A percentile compares a stretch with the other conserved stretches of the same genome.
Conservation (phyloP, 2,797 vertebrate genomes). For the Hipposideros larvatus region DNA sequence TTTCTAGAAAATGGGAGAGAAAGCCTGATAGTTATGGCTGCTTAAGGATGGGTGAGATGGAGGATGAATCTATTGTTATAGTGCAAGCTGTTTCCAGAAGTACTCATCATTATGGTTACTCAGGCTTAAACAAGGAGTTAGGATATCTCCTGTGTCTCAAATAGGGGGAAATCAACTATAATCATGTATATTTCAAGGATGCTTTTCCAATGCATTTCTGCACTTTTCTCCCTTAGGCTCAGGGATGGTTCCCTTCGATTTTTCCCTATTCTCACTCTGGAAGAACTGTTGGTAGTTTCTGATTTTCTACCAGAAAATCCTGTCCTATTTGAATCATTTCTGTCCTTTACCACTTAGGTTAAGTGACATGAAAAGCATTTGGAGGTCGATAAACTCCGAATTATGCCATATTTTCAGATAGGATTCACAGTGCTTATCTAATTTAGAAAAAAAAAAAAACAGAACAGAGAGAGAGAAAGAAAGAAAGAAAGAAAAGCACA, state of each 20-base stretch:
- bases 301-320: neutral
- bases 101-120: neutral
- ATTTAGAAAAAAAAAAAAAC: no score
- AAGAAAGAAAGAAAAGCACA: neutral
- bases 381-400: neutral
- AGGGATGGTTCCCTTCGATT: neutral
- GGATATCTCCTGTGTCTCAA: neutral
- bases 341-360: neutral
- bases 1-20: neutral
- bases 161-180: neutral
- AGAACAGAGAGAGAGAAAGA: no score
- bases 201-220: neutral
- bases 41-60: neutral
- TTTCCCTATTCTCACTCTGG: neutral
- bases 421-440: neutral
- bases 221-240: neutral
- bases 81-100: neutral
- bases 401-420: neutral
- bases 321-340: neutral
- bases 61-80: neutral
- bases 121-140: no score
- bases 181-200: neutral
- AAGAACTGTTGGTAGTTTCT: neutral
- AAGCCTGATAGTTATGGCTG: neutral
- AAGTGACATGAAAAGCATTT: neutral